Evolutionary conservation across 2,888 invertebrate genomes (phyloP).

Genomic region (Anticlea derivata): DNA sequence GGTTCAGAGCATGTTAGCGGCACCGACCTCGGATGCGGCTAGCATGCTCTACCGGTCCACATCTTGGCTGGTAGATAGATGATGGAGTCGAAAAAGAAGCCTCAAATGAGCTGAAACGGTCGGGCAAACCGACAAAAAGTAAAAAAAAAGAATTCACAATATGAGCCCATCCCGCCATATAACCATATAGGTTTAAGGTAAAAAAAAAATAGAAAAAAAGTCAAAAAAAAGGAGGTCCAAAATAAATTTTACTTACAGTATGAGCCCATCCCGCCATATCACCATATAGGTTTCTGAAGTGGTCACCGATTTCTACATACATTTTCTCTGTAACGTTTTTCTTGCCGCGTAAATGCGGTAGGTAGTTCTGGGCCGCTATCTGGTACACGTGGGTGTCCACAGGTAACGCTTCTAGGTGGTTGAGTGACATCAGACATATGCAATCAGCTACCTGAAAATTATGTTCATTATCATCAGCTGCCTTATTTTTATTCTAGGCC

Average conservation of each 20-base stretch:
- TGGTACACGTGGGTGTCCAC: conserved; percentile 98
- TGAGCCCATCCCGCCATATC: conserved; percentile 97
- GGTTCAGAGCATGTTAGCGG: no score
- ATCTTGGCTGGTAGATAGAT: no score
- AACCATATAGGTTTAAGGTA: conserved; percentile 91
- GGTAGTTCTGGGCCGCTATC: conserved; percentile 91
- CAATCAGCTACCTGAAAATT: conserved; percentile 95
- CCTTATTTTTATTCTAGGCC: no score
- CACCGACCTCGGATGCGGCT: no score
- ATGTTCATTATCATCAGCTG: no score
- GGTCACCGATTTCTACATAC: conserved; percentile 93
- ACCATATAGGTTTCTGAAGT: conserved; percentile 92
- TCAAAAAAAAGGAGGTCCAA: no score
- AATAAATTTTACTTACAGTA: conserved; percentile 86
- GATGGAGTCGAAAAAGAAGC: no score
- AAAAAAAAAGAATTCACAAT: no score
- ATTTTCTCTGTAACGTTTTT: conserved; percentile 92
- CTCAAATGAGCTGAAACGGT: no score
- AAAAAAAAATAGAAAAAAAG: no score
- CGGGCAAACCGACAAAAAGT: no score
- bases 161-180: conserved; percentile 97
- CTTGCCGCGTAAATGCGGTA: conserved; percentile 88
- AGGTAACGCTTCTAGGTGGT: conserved; percentile 94
- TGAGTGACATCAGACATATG: conserved; percentile 97
- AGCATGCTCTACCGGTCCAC: no score